phyloP scores from a whole-genome alignment of 2,113 vertebrate species.

The Syrmaticus mikado region DNA sequence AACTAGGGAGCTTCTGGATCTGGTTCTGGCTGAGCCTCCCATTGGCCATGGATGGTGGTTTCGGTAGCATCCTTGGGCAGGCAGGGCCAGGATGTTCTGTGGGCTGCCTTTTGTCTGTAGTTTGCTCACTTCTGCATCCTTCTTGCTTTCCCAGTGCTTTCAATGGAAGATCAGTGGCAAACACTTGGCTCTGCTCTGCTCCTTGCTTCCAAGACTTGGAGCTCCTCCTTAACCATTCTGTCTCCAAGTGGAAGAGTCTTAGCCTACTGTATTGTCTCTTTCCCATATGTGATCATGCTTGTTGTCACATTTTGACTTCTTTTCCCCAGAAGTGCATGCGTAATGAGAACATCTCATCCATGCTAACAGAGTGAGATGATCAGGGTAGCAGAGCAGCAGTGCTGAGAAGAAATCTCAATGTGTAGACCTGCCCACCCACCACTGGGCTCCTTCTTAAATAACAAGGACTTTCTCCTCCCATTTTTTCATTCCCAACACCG shows the following conservation, averaged over 20 bases:
- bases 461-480: neutral
- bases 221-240: neutral
- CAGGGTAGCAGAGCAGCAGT: neutral
- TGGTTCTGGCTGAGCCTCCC: neutral
- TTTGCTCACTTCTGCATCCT: neutral
- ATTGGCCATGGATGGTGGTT: neutral
- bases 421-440: neutral
- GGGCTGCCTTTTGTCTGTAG: rapidly evolving
- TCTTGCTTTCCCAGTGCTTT: neutral
- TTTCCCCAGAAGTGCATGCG: neutral
- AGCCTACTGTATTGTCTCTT: neutral
- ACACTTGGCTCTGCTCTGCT: neutral
- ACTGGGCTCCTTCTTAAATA: neutral
- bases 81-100: neutral
- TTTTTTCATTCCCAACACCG: neutral
- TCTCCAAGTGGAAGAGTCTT: neutral
- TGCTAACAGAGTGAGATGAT: neutral
- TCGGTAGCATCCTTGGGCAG: neutral
- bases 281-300: neutral
- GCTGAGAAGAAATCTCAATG: neutral
- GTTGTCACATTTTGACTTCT: neutral
- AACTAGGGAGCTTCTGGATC: neutral
- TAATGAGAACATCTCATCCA: neutral
- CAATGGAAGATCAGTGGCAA: rapidly evolving
- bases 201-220: neutral